Evolutionary conservation across 2,113 vertebrate species (phyloP), one percentile per base, ranked within the genome.

Genomic region (Nycticebus coucang): DNA sequence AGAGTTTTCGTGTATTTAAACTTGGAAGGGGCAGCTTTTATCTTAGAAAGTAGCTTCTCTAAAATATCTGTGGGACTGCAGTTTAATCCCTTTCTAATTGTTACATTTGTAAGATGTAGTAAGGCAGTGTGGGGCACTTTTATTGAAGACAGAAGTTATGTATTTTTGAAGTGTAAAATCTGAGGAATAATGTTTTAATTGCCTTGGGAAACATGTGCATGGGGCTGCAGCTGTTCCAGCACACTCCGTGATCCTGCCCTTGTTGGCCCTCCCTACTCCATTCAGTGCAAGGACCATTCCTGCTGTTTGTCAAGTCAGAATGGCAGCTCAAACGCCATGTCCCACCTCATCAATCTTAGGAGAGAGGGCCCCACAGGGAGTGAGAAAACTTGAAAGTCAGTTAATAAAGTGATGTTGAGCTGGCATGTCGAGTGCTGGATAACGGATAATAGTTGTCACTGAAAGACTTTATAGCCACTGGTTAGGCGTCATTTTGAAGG

Each of bases 1-100:
- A 95, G n/a, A 92, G 94, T 97, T 97, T 97, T 96, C 90, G 93
- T 95, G 86, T 75, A 97, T 97, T 98, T 97, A 95, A 97, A 97
- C 28, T 91, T 77, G 60, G 96, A 91, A 87, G 24, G 12, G 95
- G 45, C 2, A 75, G 37, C n/a, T 97, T 98, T 91, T 95, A 35
- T 96, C 74, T 97, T 71, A 95, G 92, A 98, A 98, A 92, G 41
- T 18, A 92, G 68, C 87, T 93, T 89, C 92, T 93, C 30, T 95
- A 95, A 91, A 95, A 92, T 90, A 69, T 96, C 33, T 88, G 26
- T 95, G 79, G 93, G 88, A 97, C 87, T 94, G 92, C 87, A 90
- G 59, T 59, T 97, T 92, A 53, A 88, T 98, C 93, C 72, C 75
- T 95, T 79, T n/a, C n/a, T 96, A 88, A 94, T 95, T 45, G 30